Conservation (phyloP, 30 jellyfish, hydroid and myxozoan genomes). For the Pelagia noctiluca region DNA sequence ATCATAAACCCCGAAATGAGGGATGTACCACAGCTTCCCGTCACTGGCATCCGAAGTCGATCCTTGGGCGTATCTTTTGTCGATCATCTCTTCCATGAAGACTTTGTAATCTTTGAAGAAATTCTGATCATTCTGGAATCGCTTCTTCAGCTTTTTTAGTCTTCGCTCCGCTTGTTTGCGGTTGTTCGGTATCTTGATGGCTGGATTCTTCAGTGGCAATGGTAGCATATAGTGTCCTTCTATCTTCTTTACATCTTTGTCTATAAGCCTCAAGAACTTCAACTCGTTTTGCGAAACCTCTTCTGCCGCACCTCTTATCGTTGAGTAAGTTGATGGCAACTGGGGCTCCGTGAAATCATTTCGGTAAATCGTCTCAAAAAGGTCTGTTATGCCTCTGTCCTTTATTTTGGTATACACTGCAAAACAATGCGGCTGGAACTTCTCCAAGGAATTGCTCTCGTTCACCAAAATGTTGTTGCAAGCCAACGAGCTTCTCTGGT, state of each 20-base stretch:
- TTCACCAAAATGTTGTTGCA: not conserved
- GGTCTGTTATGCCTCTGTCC: not conserved
- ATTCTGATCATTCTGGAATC: not conserved
- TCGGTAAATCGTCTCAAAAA: slow-evolving; percentile 13
- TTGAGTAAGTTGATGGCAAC: not conserved
- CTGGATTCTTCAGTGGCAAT: slow-evolving; percentile 23
- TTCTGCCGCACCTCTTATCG: slow-evolving; percentile 16
- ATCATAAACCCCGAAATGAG: slow-evolving; percentile 22
- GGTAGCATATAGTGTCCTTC: slow-evolving; percentile 32
- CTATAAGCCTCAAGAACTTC: slow-evolving; percentile 24
- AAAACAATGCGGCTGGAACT: slow-evolving; percentile 5
- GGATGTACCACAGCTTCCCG: slow-evolving; percentile 7
- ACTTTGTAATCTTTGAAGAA: slow-evolving; percentile 9
- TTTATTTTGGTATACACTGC: slow-evolving; percentile 4
- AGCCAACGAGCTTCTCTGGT: not conserved
- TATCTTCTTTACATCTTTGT: slow-evolving; percentile 7
- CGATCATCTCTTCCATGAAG: slow-evolving; percentile 14
- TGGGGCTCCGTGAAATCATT: not conserved
- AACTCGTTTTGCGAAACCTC: slow-evolving; percentile 15
- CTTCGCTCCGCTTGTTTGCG: slow-evolving; percentile 21
- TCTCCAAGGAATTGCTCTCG: not conserved
- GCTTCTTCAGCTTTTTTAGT: not conserved
- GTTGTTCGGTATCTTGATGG: slow-evolving; percentile 12
- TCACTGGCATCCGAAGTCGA: slow-evolving; percentile 3
- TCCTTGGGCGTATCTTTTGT: slow-evolving; percentile 13